Base-by-base conservation (phyloP, 2,113 vertebrate species). In the Calypte anna region DNA sequence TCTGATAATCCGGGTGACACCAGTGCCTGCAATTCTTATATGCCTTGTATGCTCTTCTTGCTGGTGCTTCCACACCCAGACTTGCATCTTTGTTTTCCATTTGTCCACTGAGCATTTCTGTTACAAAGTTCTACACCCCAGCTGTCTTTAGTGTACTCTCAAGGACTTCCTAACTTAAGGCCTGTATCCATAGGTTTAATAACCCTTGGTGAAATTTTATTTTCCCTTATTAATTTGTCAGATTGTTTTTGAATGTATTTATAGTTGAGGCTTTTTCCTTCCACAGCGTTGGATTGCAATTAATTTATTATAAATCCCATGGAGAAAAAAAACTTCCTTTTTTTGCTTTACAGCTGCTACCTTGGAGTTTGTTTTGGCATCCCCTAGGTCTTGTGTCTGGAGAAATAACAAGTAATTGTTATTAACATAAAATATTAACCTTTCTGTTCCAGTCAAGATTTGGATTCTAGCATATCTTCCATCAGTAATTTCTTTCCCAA, bases 331-430 rank as follows among this genome's bases (percentile, higher is more conserved):
- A 48, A 19, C 50, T 91, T 90, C 57, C 73, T 88, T 82, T 84
- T 90, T 92, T 94, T 95, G 7, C 55, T 86, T 86, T 94, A 40
- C 12, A 68, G 53, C 50, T 61, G 40, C 83, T 95, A 57, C 36
- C 69, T 22, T 6, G 55, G 62, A 91, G 38, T 84, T 91, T 94
- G 21, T 19, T 92, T 92, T 93, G 86, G 61, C 66, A 64, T 92
- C 6, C 38, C 23, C 28, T 75, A 58, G 44, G 33, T 90, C 53
- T 81, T 44, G 53, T 64, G 80, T 91, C n/a, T 53, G 58, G 9
- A 90, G 64, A 82, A 94, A 91, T 80, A 95, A 88, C 44, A 93
- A 92, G 63, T 75, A 92, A 72, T 30, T 30, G 53, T 11, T 40
- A 40, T 40, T 40, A 40, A 40, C 40, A 40, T 40, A 40, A 40